Evolutionary conservation across 1,140 invertebrate genomes (phyloP), one percentile per base, ranked within the genome.

Genomic region (Cyrtorhinus lividipennis): DNA sequence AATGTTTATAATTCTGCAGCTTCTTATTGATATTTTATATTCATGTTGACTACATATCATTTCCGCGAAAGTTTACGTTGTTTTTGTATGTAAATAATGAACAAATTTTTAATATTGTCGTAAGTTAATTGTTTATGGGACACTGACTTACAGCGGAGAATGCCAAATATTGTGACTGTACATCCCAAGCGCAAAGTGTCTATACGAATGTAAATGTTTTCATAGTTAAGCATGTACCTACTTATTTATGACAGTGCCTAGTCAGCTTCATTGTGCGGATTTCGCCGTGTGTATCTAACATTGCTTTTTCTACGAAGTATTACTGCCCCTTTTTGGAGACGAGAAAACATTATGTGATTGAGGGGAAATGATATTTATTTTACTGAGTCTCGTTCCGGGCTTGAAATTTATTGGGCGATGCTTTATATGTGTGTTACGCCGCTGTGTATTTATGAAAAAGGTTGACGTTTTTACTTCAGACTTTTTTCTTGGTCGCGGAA

Each of bases 191-290:
- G 20, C 10, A 44, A 62, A n/a, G 12, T 53, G 25, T 62, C n/a
- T 48, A 25, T 62, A 27, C 2, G 23, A 24, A 58, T 30, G 30
- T 44, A 30, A 58, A 48, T 58, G 27, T 57, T 20, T 63, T 2
- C 58, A 27, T 44, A 57, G 24, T 53, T 53, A 20, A 24, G 12
- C 15, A 24, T 62, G 24, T 57, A 44, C 10, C 26, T 38, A 58
- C 58, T 18, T 63, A 57, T 23, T 38, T 63, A 63, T 38, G 56
- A 63, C 62, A 63, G 62, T 63, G 62, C 62, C 62, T 63, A 63
- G 62, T 63, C 62, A 63, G 62, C 62, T 63, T 63, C 38, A 63
- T 44, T 8, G 18, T 53, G 20, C 8, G 48, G 20, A 53, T 10
- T 53, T 15, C 48, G 48, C 48, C 5, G 10, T 53, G 48, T 53